Evolutionary conservation across 1,140 invertebrate genomes (phyloP), one percentile per base, ranked within the genome.

Genomic region (Drosophila lacteicornis): DNA sequence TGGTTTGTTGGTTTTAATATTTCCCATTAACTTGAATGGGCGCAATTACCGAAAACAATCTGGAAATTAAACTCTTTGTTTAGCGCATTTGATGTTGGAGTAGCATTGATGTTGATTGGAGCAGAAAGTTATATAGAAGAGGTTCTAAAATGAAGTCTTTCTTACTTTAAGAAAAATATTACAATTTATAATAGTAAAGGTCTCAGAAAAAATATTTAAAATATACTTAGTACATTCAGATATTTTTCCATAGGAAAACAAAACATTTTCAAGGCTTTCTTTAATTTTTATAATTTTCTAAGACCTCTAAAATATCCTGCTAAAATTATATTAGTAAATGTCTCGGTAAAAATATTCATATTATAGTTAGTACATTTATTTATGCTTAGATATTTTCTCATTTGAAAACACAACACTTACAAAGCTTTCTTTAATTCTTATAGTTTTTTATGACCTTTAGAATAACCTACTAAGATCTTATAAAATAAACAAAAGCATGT

Each of bases 21-120:
- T 73, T 73, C 38, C 38, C 36, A 17, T 71, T 71, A 30, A 46
- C 33, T 17, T 42, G 36, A 73, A 73, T 58, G 38, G 27, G 4
- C 3, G 67, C 51, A 70, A 70, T 73, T 73, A 73, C 69, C 53
- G 51, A 73, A 69, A 47, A 69, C 36, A 73, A 50, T 70, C 38
- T 25, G 22, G 33, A 71, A 55, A 56, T 55, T 68, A 71, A 30
- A 57, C 19, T 40, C 30, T 47, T 56, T 33, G 27, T 30, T 42
- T 45, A 30, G 9, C 2, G 13, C 22, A 3, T 4, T 4, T 43
- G 19, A 12, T n/a, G 4, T 33, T 45, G 6, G 22, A 22, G 40
- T 3, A 19, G 25, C 25, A 19, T 46, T 38, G 2, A 45, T 58
- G 60, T 30, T 40, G 12, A n/a, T 12, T 42, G 15, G 13, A 30